Evolutionary conservation across 2,888 invertebrate genomes (phyloP), one percentile per base, ranked within the genome.

Genomic region (Gastracanthus pulcherrimus): DNA sequence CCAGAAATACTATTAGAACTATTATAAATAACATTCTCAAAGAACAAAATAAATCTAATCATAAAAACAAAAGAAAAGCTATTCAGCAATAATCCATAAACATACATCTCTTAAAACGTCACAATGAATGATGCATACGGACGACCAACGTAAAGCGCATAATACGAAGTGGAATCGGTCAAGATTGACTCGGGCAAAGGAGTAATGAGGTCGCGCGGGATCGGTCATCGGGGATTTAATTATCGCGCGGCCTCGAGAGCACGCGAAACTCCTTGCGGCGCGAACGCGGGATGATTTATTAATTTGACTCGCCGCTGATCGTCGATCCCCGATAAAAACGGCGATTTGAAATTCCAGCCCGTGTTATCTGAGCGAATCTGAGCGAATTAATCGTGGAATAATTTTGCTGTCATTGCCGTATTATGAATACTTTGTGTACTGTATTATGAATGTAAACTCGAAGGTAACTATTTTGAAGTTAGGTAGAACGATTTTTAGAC

Each of bases 191-290:
- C 48, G n/a, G 51, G 34, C 23, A 11, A 55, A 55, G 34, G 23
- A 55, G 13, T 34, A 38, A 71, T 13, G 55, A 71, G 70, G 70
- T 71, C 72, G 60, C n/a, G 2, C n/a, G 19, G 13, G 64, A 76
- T 66, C 75, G 75, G 75, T 76, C 75, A 76, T 76, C 66, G 13
- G 75, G 51, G 75, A 76, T 66, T 76, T 66, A 76, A 66, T 66
- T 64, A 76, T 26, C 45, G 58, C 58, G 3, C 13, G 51, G 34
- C 45, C 38, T 26, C 70, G 70, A 23, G 51, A 45, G 19, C 51
- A 19, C 51, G 51, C 55, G 55, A 55, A 55, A 55, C 55, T 55
- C 26, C 55, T n/a, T 26, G 38, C 19, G 13, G 45, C 19, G 45
- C 9, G 29, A 11, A 7, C 13, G 13, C 7, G 1, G 55, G 55